These are phyloP conservation scores for Urocynchramus pylzowi DNA, from an alignment of 2,113 vertebrate species.

Conservation along the genomic window DNA sequence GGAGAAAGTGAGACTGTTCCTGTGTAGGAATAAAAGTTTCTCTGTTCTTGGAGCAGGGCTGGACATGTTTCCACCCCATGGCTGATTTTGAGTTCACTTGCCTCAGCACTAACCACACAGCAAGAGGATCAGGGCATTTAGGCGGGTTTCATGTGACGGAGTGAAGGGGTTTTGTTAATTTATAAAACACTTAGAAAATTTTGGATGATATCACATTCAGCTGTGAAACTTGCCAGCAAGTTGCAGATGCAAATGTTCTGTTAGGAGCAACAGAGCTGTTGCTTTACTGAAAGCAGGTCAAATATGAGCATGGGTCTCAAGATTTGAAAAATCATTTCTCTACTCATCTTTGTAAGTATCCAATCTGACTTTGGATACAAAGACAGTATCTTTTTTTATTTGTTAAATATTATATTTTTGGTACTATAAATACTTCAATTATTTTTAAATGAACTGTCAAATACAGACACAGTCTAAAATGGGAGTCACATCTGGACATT, in stretches of 20 bases:
- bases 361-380: neutral
- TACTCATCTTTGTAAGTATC: neutral
- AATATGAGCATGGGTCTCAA: neutral
- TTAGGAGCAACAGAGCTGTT: neutral
- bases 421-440: neutral
- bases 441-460: neutral
- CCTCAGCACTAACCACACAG: neutral
- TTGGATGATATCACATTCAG: neutral
- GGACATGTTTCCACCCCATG: accelerated
- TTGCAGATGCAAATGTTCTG: neutral
- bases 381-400: neutral
- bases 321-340: neutral
- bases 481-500: neutral
- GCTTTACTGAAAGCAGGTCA: neutral
- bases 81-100: neutral
- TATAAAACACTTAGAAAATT: neutral
- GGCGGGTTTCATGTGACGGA: neutral
- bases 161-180: neutral
- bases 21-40: too few species aligned
- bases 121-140: neutral
- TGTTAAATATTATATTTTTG: neutral
- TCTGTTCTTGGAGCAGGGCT: neutral
- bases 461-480: neutral
- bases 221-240: neutral
- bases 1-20: neutral